A percentile compares a stretch with the other conserved stretches of the same genome.
Conservation (phyloP, 2,888 invertebrate species). For the Pilophorus perplexus region DNA sequence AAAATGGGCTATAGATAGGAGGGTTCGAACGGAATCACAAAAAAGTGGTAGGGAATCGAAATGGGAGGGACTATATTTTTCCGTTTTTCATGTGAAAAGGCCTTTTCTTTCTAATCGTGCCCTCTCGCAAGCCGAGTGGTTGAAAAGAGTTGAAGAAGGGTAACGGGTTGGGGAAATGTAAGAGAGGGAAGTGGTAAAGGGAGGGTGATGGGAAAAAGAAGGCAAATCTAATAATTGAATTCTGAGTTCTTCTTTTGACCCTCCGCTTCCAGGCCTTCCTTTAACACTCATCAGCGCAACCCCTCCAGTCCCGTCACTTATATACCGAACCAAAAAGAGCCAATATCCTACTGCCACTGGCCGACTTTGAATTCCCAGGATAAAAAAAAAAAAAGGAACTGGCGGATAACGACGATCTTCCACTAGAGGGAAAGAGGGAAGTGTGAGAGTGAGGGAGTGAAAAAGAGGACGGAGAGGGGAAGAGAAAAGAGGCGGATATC, state of each 20-base stretch:
- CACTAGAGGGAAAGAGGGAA: no score
- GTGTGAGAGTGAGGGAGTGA: no score
- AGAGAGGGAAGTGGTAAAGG: neutral
- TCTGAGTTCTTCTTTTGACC: constrained; percentile 33
- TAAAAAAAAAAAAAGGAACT: no score
- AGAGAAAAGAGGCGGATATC: constrained; percentile 12
- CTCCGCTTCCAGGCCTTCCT: neutral
- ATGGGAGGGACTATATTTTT: neutral
- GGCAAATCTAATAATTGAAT: constrained; percentile 40
- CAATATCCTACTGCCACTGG: constrained; percentile 12
- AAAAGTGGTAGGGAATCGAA: neutral
- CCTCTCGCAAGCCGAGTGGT: neutral
- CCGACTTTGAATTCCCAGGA: constrained; percentile 15
- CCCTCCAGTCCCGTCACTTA: neutral
- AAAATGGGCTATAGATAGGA: neutral
- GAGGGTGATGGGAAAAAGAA: constrained; percentile 13
- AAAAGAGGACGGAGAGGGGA: no score
- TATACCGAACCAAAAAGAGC: constrained; percentile 7
- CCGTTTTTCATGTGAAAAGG: constrained; percentile 13
- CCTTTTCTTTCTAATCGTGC: constrained; percentile 7
- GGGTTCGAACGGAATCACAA: neutral
- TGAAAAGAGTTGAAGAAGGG: neutral
- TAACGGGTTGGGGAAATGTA: neutral
- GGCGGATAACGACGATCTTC: neutral
- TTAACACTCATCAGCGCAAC: constrained; percentile 9